Conservation (phyloP, 2,113 vertebrate genomes). For the Anhinga rufa region DNA sequence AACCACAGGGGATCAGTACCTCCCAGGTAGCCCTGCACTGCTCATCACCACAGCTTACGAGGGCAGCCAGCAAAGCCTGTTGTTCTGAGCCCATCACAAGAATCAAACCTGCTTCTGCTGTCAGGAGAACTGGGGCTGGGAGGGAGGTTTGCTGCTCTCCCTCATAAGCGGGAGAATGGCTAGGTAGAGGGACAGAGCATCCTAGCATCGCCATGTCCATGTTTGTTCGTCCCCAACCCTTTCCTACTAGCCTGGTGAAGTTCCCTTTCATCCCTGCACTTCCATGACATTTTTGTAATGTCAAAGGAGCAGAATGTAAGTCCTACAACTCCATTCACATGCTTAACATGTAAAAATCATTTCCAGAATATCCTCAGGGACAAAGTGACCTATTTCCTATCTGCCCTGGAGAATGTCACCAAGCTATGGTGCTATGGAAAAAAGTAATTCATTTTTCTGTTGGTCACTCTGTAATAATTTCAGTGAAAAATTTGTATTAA, state of each 20-base stretch:
- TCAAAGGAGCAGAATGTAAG: neutral
- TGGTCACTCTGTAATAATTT: neutral
- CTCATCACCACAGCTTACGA: neutral
- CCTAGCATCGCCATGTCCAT: neutral
- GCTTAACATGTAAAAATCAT: neutral
- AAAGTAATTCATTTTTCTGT: neutral
- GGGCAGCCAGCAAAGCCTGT: neutral
- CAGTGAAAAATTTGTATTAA: neutral
- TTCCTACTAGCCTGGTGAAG: neutral
- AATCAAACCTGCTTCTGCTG: neutral
- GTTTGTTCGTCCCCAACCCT: neutral
- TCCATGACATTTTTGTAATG: neutral
- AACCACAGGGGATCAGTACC: neutral
- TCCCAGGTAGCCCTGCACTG: fast-evolving
- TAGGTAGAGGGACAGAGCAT: neutral
- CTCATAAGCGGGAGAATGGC: neutral
- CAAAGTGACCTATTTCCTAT: neutral
- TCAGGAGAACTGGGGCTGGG: neutral
- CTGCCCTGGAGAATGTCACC: neutral
- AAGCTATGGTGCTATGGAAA: neutral
- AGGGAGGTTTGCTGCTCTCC: neutral
- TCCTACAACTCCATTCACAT: neutral
- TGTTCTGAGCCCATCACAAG: neutral
- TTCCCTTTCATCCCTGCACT: neutral
- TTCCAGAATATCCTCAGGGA: neutral